Base-by-base conservation (phyloP, 1,140 invertebrate species). In the Archegozetes longisetosus region DNA sequence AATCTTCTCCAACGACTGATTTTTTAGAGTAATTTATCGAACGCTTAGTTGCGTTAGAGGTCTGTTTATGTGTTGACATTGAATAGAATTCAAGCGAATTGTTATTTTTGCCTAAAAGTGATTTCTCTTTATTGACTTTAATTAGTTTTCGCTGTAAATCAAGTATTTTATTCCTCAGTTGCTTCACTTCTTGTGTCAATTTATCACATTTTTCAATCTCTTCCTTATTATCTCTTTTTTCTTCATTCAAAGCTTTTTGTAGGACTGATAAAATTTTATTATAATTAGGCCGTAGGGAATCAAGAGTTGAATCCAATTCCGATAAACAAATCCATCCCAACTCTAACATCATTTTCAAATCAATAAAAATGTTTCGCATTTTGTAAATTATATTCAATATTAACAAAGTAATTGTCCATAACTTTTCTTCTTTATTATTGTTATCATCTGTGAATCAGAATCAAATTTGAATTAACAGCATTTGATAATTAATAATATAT, bases 321-420 rank as follows among this genome's bases (percentile, higher is more conserved):
- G 2, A 14, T 12, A 51, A 58, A 32, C 24, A 51, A 32, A 58
- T 50, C 57, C 57, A 58, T 2, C 46, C 20, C 27, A 58, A 58
- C 14, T 58, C 57, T 17, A 58, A 53, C 47, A 58, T 20, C 23
- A 51, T 22, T 24, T 29, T 49, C n/a, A 50, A 51, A 9, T 58
- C 57, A 2, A 3, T 3, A 25, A 58, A 51, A 20, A 20, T 50
- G 13, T 50, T 27, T 14, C 57, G 17, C 2, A 50, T 20, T 23
- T 51, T 58, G 24, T 58, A 58, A 2, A 58, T 14, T 13, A 58
- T 23, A 40, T 58, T 58, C 14, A 58, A 58, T 27, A 58, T 24
- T 13, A 58, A 27, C 23, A 58, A 22, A 23, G 57, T 22, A n/a
- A 50, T n/a, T 2, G 49, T 3, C 27, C 52, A 58, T 12, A n/a